phyloP scores from a whole-genome alignment of 2,113 vertebrate genomes.

The Neolamprologus sp. region DNA sequence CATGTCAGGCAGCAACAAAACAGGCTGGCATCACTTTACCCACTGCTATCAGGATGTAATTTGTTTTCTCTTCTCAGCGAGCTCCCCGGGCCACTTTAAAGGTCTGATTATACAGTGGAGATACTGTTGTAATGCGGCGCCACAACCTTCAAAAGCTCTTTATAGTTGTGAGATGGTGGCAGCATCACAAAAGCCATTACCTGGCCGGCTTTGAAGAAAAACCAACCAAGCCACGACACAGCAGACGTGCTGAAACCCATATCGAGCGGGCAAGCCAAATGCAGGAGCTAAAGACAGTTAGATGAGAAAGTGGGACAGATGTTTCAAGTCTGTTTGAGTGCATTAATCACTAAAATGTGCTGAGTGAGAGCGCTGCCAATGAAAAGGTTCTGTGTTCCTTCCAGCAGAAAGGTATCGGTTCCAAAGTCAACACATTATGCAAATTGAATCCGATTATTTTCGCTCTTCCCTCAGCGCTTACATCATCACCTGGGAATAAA shows the following conservation, averaged over 20 bases:
- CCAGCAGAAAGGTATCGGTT: conserved; percentile 39
- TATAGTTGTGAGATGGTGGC: neutral
- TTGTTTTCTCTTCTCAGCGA: neutral
- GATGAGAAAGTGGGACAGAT: conserved; percentile 50
- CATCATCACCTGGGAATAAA: conserved; percentile 62
- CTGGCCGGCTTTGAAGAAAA: conserved; percentile 16
- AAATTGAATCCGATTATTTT: conserved; percentile 61
- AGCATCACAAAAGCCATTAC: conserved; percentile 18
- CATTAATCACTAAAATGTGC: conserved; percentile 65
- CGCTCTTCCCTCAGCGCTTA: conserved; percentile 48
- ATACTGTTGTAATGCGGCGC: conserved; percentile 12
- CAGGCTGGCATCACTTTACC: conserved; percentile 32
- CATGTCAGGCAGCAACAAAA: conserved; percentile 3
- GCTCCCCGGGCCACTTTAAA: neutral
- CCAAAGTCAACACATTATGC: conserved; percentile 72
- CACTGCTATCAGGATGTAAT: neutral
- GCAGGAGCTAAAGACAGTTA: conserved; percentile 9
- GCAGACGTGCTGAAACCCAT: neutral
- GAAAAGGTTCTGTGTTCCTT: conserved; percentile 29
- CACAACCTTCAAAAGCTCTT: conserved; percentile 18
- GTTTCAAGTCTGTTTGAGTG: conserved; percentile 43
- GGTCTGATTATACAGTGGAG: conserved; percentile 6
- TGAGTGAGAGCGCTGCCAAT: conserved; percentile 44
- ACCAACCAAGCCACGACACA: neutral
- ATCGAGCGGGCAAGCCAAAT: neutral